Evolutionary conservation across 1,140 invertebrate species (phyloP), one percentile per base, ranked within the genome.

Genomic region (Zaprionus ghesquierei): DNA sequence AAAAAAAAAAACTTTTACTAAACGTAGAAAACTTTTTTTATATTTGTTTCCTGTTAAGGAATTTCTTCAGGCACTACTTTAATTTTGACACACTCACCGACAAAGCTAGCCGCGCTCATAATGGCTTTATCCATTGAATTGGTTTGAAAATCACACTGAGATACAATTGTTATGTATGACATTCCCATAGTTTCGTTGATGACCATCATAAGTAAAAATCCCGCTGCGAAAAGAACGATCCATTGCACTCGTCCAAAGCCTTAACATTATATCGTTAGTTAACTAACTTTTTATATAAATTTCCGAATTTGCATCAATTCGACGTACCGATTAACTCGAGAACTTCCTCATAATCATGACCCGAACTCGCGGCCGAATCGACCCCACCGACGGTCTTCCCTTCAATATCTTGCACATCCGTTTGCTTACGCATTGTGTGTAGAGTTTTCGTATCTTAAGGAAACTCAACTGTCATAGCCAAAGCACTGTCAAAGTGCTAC

Each of bases 141-240:
- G 12, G 90, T 79, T 50, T 78, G 53, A 20, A 93, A 90, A 66
- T 93, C 93, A 56, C 92, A 93, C 64, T 92, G 89, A 3, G 92
- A 87, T 6, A 91, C 87, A 20, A 92, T 91, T 1, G 91, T 85
- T 15, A 92, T 89, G 3, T 89, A 90, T 1, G 80, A 91, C 85
- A 92, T 90, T 9, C 86, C 82, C 77, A 92, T 92, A 10, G 90
- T 87, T 59, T 92, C 91, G 58, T 89, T 90, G 22, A 92, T 85
- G 12, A 92, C 78, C 79, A 87, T 82, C 86, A 92, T 92, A 6
- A 91, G 68, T 0, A 91, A 65, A 5, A 91, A 60, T 18, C 90
- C 90, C 10, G 87, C 69, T 4, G 80, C 78, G 22, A 91, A 49
- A 1, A 91, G 73, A 22, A 91, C 61, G 13, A 73, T 69, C 86